Percentiles rank a stretch among this genome's conserved stretches.
phyloP scores from a whole-genome alignment of 2,888 invertebrate species.

The Tillus elongatus region DNA sequence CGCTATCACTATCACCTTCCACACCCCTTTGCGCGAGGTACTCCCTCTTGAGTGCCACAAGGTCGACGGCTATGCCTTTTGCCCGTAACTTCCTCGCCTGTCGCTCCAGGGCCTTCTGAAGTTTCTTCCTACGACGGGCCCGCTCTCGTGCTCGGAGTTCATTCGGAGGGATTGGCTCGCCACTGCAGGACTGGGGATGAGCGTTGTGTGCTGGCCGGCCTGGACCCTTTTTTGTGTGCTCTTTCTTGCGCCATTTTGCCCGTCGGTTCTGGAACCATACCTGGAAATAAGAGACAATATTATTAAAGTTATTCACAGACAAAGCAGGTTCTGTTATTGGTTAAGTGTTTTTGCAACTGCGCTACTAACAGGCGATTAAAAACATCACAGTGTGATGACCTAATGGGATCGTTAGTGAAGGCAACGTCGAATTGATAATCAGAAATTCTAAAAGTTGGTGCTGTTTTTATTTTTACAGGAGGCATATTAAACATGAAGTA shows the following conservation, averaged over 20 bases:
- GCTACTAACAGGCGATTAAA: no score
- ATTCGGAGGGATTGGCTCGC: conserved; percentile 91
- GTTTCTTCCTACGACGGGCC: conserved; percentile 81
- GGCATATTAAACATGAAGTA: no score
- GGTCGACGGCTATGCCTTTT: conserved; percentile 81
- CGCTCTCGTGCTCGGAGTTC: conserved; percentile 78
- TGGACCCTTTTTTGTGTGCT: conserved; percentile 97
- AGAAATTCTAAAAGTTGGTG: no score
- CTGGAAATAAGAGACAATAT: conserved; percentile 47
- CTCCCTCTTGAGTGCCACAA: conserved; percentile 75
- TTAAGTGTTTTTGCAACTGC: no score
- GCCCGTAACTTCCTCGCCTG: conserved; percentile 87
- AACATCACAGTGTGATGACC: no score
- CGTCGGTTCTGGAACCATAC: conserved; percentile 99
- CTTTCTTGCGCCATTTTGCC: conserved; percentile 98
- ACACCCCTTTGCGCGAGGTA: conserved; percentile 72
- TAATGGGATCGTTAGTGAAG: no score
- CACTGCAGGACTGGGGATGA: conserved; percentile 94
- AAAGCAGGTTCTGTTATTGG: no score
- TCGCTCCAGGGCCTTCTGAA: conserved; percentile 82
- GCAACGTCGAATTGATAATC: no score
- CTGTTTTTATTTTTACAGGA: no score
- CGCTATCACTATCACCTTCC: conserved; percentile 54
- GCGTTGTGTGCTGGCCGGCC: conserved; percentile 98
- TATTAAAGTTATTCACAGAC: no score